Conservation (phyloP, 30 jellyfish, hydroid and myxozoan genomes). For the Cassiopea andromeda region DNA sequence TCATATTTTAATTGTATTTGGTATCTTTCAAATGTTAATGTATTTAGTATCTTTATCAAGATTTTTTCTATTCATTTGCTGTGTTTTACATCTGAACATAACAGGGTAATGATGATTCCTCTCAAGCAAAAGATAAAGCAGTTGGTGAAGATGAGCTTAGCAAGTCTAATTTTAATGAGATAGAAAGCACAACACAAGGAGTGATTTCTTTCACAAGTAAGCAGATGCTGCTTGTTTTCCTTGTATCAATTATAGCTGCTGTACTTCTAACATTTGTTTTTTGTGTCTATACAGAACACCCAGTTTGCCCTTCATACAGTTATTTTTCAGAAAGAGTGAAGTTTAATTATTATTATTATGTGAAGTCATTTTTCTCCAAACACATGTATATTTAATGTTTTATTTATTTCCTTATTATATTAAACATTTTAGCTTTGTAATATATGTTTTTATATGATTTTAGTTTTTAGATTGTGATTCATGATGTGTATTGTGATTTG, state of each 20-base stretch:
- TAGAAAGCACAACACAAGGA: not conserved
- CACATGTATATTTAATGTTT: slow-evolving; percentile 5
- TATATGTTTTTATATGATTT: not conserved
- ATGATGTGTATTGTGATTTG: no score
- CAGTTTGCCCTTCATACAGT: slow-evolving; percentile 61
- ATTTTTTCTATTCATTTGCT: not conserved
- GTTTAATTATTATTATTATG: slow-evolving; percentile 57
- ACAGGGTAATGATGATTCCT: not conserved
- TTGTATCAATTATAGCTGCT: slow-evolving; percentile 60
- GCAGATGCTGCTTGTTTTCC: slow-evolving; percentile 30
- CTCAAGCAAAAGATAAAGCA: not conserved
- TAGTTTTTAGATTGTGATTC: not conserved
- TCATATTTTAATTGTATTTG: no score
- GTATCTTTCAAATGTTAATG: no score
- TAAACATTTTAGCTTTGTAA: not conserved
- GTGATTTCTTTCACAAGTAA: slow-evolving; percentile 1
- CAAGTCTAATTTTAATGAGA: not conserved
- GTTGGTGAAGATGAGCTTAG: not conserved
- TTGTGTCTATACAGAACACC: slow-evolving; percentile 54
- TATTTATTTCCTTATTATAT: not conserved
- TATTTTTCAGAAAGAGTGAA: slow-evolving; percentile 55
- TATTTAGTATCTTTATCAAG: no score
- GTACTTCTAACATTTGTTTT: slow-evolving; percentile 49
- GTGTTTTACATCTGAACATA: not conserved
- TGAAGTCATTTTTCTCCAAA: slow-evolving; percentile 55